These are phyloP conservation scores for Hexactinellida sp. DNA, from an alignment of 37 sponge, comb jelly and placozoan genomes.

Conservation along the genomic window DNA sequence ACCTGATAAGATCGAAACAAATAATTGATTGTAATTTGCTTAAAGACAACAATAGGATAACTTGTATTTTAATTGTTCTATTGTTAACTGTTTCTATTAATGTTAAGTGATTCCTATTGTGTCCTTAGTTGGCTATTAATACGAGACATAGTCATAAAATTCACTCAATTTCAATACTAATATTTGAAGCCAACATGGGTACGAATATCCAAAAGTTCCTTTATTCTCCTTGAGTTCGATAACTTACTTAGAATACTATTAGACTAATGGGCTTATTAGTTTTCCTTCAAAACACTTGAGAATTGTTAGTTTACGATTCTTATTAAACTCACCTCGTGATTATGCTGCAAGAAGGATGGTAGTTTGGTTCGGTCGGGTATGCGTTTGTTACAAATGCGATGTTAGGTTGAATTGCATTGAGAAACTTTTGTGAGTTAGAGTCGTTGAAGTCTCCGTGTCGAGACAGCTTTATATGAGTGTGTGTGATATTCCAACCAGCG, in stretches of 20 bases:
- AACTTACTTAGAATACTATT: too few species aligned
- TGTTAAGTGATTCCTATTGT: neutral
- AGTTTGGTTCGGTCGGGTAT: neutral
- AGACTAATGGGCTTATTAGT: too few species aligned
- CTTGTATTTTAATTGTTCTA: neutral
- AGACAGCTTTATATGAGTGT: neutral
- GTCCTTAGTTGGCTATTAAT: too few species aligned
- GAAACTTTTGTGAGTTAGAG: slow-evolving; percentile 1
- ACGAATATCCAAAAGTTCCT: too few species aligned
- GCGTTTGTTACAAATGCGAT: neutral
- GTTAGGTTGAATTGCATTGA: neutral
- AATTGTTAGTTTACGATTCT: too few species aligned
- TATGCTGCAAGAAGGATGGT: neutral
- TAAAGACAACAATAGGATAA: too few species aligned
- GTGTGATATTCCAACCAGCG: neutral
- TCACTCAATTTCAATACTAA: too few species aligned
- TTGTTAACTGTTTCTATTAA: too few species aligned
- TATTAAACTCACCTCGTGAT: slow-evolving; percentile 6
- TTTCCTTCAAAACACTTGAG: too few species aligned
- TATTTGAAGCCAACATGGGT: too few species aligned
- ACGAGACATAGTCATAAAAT: too few species aligned
- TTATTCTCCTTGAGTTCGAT: too few species aligned
- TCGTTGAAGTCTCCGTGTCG: slow-evolving; percentile 8
- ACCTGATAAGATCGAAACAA: neutral
- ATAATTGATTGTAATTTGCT: neutral